Evolutionary conservation across 2,888 invertebrate genomes (phyloP), one percentile per base, ranked within the genome.

Genomic region (Dinocampus coccinellae): DNA sequence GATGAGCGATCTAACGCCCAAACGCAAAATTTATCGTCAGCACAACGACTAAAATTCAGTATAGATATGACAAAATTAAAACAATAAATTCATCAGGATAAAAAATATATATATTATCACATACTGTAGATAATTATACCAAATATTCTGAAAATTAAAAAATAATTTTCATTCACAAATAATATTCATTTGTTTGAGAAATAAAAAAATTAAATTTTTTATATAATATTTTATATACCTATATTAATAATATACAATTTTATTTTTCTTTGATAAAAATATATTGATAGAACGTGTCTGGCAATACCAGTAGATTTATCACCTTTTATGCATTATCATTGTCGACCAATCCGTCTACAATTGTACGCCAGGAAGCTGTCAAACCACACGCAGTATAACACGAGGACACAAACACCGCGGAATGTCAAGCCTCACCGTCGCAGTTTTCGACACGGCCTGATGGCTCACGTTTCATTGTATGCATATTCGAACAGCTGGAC

Each of bases 401-500:
- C 39, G 42, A 68, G 47, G 26, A 47, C 26, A 63, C 26, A 63
- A 53, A 67, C 66, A 29, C 47, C 62, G 33, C 20, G 61, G 68
- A 62, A 67, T 63, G 70, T 26, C 47, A 68, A 68, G 52, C 61
- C 53, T 62, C 36, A 20, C 39, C 62, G 55, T 69, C 65, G 66
- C 58, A 63, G 67, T 61, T 74, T 63, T 69, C 70, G 39, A 69
- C 60, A 52, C 42, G 70, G 71, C 62, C 71, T 57, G 67, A 72
- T 67, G 71, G 80, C 76, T 77, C 74, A 74, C 79, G 79, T 78
- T 78, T 81, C 82, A 85, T 85, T 85, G 85, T 85, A 85, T 85
- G 85, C 79, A 85, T 84, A 85, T 84, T 76, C 64, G 77, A 80
- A 83, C 84, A 85, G 83, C 83, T 84, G 84, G 84, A 77, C 79